Evolutionary conservation across 2,797 vertebrate species (phyloP), one percentile per base, ranked within the genome.

Genomic region (Cyprinella venusta): DNA sequence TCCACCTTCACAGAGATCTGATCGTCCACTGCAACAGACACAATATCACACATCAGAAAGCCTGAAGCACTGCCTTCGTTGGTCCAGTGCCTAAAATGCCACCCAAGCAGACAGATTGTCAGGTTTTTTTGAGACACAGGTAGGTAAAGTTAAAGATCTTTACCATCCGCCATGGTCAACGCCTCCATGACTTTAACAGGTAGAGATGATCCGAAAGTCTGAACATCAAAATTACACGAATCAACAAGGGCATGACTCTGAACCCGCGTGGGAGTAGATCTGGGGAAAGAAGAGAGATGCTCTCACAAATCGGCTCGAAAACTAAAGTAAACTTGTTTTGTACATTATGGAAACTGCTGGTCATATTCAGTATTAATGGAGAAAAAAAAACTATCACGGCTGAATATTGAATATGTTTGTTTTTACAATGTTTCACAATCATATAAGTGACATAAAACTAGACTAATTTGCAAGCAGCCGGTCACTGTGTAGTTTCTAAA

Each of bases 131-230:
- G 8, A 50, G 26, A 71, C 9, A 12, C 24, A 30, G 69, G 4
- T 5, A n/a, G 26, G 30, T 24, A 36, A 12, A 24, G 26, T 7
- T 2, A 56, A 64, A 48, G 8, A 40, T 4, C 19, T n/a, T 13
- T 91, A 98, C 97, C 95, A 15, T 96, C 94, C 48, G 96, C 93
- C 92, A 95, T 92, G 0, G 96, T 96, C 85, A 99, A 91, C 0
- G 96, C 97, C 91, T 99, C 98, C 96, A 99, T 97, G 86, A 99
- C 95, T 90, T 97, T 98, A 81, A 99, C 96, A 2, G 98, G 98
- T 26, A 99, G 94, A 76, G 97, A 96, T 0, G 97, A 97, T 26
- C 98, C 98, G 88, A 97, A 98, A 0, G 93, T 94, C 85, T 96
- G 96, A 50, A 99, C 95, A 8, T 97, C 96, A n/a, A 96, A 99